These are phyloP conservation scores for Shinisaurus crocodilurus DNA, from an alignment of 2,113 vertebrate species.

Conservation along the genomic window DNA sequence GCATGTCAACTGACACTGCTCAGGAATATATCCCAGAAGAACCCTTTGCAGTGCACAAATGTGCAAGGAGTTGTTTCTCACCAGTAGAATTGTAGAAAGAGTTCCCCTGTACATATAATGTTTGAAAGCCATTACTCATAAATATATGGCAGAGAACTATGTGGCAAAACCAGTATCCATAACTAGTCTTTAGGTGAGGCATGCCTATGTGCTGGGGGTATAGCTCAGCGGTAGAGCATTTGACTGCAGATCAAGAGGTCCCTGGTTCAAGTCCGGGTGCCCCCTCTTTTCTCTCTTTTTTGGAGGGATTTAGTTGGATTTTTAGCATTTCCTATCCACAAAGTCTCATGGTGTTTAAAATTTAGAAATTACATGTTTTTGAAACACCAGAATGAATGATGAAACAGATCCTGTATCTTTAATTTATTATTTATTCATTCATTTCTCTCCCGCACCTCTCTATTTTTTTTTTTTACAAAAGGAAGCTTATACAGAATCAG, in stretches of 20 bases:
- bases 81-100: not conserved
- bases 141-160: not conserved
- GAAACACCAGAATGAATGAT: too few relatives aligned
- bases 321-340: not conserved
- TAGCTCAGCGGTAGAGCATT: slow-evolving; percentile 31
- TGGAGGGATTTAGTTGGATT: not conserved
- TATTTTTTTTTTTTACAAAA: too few relatives aligned
- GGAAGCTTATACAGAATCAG: too few relatives aligned
- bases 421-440: too few relatives aligned
- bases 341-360: not conserved
- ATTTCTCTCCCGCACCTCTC: too few relatives aligned
- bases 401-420: too few relatives aligned
- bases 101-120: not conserved
- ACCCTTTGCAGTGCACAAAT: not conserved
- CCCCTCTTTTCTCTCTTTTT: not conserved
- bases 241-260: slow-evolving; percentile 28
- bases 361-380: not conserved
- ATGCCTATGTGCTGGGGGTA: not conserved
- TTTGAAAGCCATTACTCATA: not conserved
- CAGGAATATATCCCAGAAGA: not conserved
- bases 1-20: not conserved
- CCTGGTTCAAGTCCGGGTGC: slow-evolving; percentile 22
- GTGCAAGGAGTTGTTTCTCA: not conserved
- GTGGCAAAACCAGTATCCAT: not conserved
- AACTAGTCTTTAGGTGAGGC: not conserved